Evolutionary conservation across 2,888 invertebrate genomes (phyloP).

Genomic region (Patella caerulea): DNA sequence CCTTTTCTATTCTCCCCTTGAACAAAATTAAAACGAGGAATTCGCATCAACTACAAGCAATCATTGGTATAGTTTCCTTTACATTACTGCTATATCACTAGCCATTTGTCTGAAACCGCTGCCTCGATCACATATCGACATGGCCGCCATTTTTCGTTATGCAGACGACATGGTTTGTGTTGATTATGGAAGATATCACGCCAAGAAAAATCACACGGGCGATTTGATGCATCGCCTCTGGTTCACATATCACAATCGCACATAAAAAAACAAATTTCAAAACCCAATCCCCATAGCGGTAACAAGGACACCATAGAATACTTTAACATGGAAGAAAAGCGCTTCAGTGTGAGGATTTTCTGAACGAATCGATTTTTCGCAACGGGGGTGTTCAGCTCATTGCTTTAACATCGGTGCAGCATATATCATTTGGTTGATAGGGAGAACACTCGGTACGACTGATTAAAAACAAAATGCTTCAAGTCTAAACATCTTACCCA

Average conservation of each 20-base stretch:
- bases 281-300: too few relatives aligned
- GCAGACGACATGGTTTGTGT: neutral
- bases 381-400: neutral
- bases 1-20: too few relatives aligned
- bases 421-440: neutral
- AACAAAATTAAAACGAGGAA: too few relatives aligned
- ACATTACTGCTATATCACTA: too few relatives aligned
- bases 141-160: conserved; percentile 6
- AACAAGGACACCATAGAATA: too few relatives aligned
- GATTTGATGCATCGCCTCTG: neutral
- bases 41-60: too few relatives aligned
- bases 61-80: too few relatives aligned
- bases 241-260: too few relatives aligned
- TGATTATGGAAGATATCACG: neutral
- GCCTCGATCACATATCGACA: neutral
- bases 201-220: neutral
- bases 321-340: too few relatives aligned
- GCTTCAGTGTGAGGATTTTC: neutral
- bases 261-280: too few relatives aligned
- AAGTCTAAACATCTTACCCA: too few relatives aligned
- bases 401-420: neutral
- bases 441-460: neutral
- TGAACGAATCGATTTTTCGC: conserved; percentile 5
- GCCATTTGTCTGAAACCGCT: too few relatives aligned
- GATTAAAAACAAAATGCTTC: neutral